A percentile compares a stretch with the other conserved stretches of the same genome.
phyloP scores from a whole-genome alignment of 2,797 vertebrate genomes.

The Oreochromis mossambicus region DNA sequence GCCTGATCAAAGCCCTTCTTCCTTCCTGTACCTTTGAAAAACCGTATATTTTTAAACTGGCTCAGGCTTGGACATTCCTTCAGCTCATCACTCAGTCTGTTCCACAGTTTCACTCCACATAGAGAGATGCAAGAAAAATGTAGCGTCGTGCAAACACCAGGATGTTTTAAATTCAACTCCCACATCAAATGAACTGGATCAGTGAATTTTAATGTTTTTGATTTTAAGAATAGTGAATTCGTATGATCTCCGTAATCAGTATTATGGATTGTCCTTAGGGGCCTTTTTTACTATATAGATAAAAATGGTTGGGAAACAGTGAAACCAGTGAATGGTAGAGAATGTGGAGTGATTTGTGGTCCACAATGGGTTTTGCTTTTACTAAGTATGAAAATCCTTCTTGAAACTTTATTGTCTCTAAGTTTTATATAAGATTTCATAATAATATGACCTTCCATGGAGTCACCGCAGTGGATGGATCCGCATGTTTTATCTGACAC shows the following conservation, averaged over 20 bases:
- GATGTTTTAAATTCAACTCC: too few species aligned
- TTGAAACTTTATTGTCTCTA: not conserved
- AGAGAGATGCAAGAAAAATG: not conserved
- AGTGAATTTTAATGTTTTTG: not conserved
- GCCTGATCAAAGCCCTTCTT: not conserved
- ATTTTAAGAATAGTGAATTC: not conserved
- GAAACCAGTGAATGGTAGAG: not conserved
- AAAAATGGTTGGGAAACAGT: not conserved
- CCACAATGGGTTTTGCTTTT: not conserved
- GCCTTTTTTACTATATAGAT: not conserved
- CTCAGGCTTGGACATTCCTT: not conserved
- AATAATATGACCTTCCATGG: not conserved
- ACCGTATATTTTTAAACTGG: not conserved
- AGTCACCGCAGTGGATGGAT: not conserved
- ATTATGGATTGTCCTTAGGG: not conserved
- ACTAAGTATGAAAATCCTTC: fast-evolving
- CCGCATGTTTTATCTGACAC: not conserved
- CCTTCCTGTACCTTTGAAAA: not conserved
- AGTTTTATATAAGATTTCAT: not conserved
- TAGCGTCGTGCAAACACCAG: too few species aligned
- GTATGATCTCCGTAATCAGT: not conserved
- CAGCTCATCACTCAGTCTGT: not conserved
- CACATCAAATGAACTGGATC: not conserved
- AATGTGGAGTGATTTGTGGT: not conserved
- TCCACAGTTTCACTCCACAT: not conserved